A percentile compares a stretch with the other conserved stretches of the same genome.
Conservation (phyloP, 2,888 invertebrate genomes). For the Rhagium mordax region DNA sequence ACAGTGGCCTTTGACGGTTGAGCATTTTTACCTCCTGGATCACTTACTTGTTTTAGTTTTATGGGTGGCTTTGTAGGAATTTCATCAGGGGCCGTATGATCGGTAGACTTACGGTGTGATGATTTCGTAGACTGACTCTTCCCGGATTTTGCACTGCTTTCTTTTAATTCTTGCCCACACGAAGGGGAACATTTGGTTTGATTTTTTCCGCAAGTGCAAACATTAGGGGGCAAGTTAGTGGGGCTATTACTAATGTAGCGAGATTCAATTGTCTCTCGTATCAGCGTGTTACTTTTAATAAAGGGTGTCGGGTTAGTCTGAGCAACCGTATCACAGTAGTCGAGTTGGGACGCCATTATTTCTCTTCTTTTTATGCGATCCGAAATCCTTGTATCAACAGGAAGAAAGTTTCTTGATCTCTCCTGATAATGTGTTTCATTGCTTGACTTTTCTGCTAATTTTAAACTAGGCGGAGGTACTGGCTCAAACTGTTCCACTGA, state of each 20-base stretch:
- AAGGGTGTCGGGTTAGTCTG: conserved; percentile 38
- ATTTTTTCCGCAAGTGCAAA: neutral
- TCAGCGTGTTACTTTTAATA: conserved; percentile 40
- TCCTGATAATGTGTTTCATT: neutral
- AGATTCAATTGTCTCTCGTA: conserved; percentile 39
- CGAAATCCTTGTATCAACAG: conserved; percentile 63
- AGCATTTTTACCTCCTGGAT: neutral
- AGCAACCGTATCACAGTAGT: conserved; percentile 50
- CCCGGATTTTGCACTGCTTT: neutral
- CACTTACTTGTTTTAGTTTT: conserved; percentile 45
- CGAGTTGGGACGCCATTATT: conserved; percentile 45
- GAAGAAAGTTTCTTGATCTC: conserved; percentile 27
- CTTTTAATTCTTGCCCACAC: neutral
- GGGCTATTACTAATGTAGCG: conserved; percentile 16
- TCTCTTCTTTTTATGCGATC: conserved; percentile 63
- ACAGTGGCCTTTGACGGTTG: conserved; percentile 6
- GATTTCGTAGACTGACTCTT: neutral
- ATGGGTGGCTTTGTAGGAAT: conserved; percentile 57
- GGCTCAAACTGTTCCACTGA: neutral
- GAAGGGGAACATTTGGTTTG: neutral
- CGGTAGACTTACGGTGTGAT: neutral
- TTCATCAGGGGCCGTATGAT: conserved; percentile 28
- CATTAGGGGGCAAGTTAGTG: neutral
- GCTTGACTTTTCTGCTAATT: neutral
- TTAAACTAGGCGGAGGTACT: neutral